phyloP scores from a whole-genome alignment of 2,797 vertebrate species.

The Myripristis jacobus region DNA sequence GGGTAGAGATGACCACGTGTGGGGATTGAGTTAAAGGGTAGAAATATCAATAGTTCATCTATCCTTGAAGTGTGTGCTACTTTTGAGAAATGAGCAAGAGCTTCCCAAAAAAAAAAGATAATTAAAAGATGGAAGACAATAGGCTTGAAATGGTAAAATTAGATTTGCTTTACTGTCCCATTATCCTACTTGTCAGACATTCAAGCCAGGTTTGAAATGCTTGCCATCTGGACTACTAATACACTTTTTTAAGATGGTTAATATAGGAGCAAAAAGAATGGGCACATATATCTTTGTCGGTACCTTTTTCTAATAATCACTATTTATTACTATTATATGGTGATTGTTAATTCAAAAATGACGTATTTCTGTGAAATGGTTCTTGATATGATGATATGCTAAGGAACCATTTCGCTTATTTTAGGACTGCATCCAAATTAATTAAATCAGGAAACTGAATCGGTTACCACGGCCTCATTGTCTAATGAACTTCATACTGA shows the following conservation, averaged over 20 bases:
- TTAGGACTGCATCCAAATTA: background rate
- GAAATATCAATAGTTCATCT: slow-evolving; percentile 77
- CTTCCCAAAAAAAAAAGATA: slow-evolving; percentile 70
- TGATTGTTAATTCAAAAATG: background rate
- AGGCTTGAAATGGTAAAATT: slow-evolving; percentile 67
- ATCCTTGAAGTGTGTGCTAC: slow-evolving; percentile 76
- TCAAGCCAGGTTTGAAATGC: slow-evolving; percentile 45
- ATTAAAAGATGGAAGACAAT: slow-evolving; percentile 69
- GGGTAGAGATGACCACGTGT: slow-evolving; percentile 64
- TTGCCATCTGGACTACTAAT: slow-evolving; percentile 23
- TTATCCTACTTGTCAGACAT: slow-evolving; percentile 50
- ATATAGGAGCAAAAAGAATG: background rate
- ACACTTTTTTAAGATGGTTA: slow-evolving; percentile 13
- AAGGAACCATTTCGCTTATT: background rate
- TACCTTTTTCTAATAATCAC: background rate
- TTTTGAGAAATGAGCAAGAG: slow-evolving; percentile 77
- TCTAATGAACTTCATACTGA: background rate
- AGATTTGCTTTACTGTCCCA: slow-evolving; percentile 55
- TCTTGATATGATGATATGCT: background rate
- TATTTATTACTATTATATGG: background rate
- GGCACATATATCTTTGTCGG: slow-evolving; percentile 8
- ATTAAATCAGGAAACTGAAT: background rate
- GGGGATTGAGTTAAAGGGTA: slow-evolving; percentile 67
- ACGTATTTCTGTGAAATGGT: background rate
- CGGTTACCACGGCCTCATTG: background rate